These are phyloP conservation scores for Rhorus exstirpatorius DNA, from an alignment of 2,888 invertebrate genomes.

Conservation along the genomic window DNA sequence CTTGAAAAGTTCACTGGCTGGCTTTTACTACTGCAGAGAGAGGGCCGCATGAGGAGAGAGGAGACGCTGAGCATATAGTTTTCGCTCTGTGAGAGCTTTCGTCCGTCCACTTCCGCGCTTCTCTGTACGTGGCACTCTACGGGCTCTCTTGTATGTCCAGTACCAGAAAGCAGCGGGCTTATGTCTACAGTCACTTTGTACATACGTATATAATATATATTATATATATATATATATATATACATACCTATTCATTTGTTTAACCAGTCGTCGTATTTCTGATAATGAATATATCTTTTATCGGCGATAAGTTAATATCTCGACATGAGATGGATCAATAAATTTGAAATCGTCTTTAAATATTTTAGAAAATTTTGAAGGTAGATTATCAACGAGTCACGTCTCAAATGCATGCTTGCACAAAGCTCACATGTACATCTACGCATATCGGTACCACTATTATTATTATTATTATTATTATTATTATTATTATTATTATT, in stretches of 20 bases:
- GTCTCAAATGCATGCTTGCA: background rate
- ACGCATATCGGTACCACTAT: slow-evolving; percentile 1
- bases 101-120: slow-evolving; percentile 42
- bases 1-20: slow-evolving; percentile 82
- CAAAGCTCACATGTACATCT: background rate
- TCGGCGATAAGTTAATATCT: background rate
- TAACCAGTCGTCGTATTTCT: slow-evolving; percentile 17
- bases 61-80: slow-evolving; percentile 55
- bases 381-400: background rate
- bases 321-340: background rate
- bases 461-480: too few relatives aligned
- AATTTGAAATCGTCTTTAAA: background rate
- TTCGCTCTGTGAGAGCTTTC: slow-evolving; percentile 54
- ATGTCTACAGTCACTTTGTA: slow-evolving; percentile 33
- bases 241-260: slow-evolving; percentile 23
- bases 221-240: slow-evolving; percentile 1
- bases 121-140: slow-evolving; percentile 32
- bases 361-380: background rate
- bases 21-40: slow-evolving; percentile 58
- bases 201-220: too few relatives aligned
- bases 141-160: slow-evolving; percentile 33
- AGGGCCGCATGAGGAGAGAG: slow-evolving; percentile 24
- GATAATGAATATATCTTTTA: slow-evolving; percentile 1
- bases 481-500: too few relatives aligned
- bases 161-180: slow-evolving; percentile 31